Conservation (phyloP, 2,797 vertebrate species). For the Lagothrix lagotricha region DNA sequence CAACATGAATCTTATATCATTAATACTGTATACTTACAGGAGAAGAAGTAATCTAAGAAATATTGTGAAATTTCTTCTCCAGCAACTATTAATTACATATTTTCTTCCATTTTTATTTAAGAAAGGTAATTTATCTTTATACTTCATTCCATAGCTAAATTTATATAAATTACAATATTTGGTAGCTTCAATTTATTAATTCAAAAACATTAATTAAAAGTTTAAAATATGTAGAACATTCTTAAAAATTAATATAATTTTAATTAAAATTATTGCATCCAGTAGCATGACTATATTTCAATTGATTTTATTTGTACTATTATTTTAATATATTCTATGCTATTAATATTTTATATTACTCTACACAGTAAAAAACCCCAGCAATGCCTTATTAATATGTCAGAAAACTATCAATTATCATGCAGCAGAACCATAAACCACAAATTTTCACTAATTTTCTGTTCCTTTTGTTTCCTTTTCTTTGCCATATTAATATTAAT, state of each 20-base stretch:
- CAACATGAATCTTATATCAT: background rate
- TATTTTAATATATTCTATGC: background rate
- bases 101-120: background rate
- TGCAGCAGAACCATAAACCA: background rate
- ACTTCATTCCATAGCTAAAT: background rate
- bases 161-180: background rate
- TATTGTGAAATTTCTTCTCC: background rate
- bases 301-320: background rate
- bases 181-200: background rate
- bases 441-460: background rate
- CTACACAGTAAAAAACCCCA: background rate
- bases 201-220: background rate
- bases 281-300: background rate
- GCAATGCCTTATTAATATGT: background rate
- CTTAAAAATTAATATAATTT: background rate
- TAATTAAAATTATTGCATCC: background rate
- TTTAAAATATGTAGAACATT: background rate
- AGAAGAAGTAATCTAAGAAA: background rate
- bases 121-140: background rate
- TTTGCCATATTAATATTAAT: background rate
- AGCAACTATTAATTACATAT: background rate
- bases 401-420: background rate
- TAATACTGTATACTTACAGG: background rate
- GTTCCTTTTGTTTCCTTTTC: background rate
- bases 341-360: background rate